Base-by-base conservation (phyloP, 2,797 vertebrate species). In the Oreochromis grahami region DNA sequence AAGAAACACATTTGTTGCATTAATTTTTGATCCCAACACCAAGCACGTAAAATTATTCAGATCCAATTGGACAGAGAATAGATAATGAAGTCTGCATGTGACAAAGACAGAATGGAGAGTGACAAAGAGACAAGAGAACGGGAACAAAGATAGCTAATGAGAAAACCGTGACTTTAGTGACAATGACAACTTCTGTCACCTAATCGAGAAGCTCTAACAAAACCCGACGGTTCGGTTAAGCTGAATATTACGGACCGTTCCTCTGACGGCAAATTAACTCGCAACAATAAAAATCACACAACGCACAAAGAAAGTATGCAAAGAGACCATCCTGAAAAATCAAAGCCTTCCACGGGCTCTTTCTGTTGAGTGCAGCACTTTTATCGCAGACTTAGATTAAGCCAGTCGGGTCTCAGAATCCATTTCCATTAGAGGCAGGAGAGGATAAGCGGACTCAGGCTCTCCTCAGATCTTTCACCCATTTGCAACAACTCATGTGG, bases 21-120 rank as follows among this genome's bases (percentile, higher is more conserved):
- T 84, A 6, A 92, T 93, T 93, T 83, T 85, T 88, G 48, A 90
- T 82, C 77, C 80, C 36, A 81, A 92, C 88, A 87, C 81, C 85
- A 88, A 89, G 88, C 88, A 63, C 80, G 81, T 86, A 86, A 90
- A 89, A 89, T 80, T 78, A 86, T 85, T 89, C 72, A 81, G 79
- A 84, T 83, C 79, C 72, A 87, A 79, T 82, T 84, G 79, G 82
- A 88, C 80, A 41, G 88, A 88, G 85, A 91, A 87, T 80, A 86
- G 79, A 91, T 85, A 83, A 93, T 91, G 78, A 92, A 80, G 81
- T 87, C 86, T 2, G 58, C 80, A 70, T 58, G 24, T 85, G 86
- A 89, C 89, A 90, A 84, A 90, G 82, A 76, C 74, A 82, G 85
- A 86, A 83, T 26, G 63, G 17, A 72, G 78, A 78, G 79, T 13